Base-by-base conservation (phyloP, 1,140 invertebrate genomes). In the Caenorhabditis remanei region DNA sequence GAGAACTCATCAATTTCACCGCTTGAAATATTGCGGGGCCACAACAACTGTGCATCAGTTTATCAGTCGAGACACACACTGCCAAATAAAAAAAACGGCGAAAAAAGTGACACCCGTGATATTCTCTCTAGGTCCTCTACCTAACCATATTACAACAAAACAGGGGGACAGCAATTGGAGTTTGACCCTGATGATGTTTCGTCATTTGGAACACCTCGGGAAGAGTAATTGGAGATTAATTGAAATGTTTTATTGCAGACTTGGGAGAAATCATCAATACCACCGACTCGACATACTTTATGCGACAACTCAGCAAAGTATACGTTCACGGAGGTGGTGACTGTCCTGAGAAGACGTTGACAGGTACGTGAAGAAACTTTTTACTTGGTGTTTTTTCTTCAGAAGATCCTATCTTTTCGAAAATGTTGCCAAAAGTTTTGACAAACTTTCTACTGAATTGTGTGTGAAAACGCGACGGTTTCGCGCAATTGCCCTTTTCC, bases 271-370 rank as follows among this genome's bases (percentile, higher is more conserved):
- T 85, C 65, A 67, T 88, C 87, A 88, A 88, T 53, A 88, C 87
- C 7, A 88, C 87, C 14, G 87, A 88, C 48, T 84, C 82, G n/a
- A 85, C 82, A 16, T 86, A 87, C 24, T 89, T 89, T 63, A 63
- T 88, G 63, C 58, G 65, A 48, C 43, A 88, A 24, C 55, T 87
- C 40, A 79, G 79, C 40, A 89, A 88, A 90, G 93, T 96, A 1
- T 93, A 93, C n/a, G 94, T 96, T 13, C 94, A 94, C 67, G 95
- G 95, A 0, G 95, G 95, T n/a, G 95, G 95, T 0, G 95, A 96
- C 89, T 96, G 95, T 92, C 95, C 95, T 0, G 95, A 96, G 93
- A 95, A 94, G 93, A 94, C 95, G 14, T 91, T 96, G 11, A 93
- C 93, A 0, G 95, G 95, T 88, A 84, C 32, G 79, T 48, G 21